Conservation (phyloP, 2,888 invertebrate genomes). For the Nomada lathburiana region DNA sequence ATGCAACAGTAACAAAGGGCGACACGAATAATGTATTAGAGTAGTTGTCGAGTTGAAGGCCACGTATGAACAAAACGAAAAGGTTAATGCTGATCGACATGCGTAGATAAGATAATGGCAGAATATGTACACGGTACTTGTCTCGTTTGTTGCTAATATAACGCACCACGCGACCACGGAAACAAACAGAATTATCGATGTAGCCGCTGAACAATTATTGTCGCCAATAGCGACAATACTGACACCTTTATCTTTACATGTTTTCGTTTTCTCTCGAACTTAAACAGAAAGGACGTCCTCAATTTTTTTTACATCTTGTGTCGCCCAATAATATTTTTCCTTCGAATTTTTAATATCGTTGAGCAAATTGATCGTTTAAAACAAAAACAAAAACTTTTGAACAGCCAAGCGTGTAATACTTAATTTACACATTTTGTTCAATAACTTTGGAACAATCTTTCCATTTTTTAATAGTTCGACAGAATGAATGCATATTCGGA, state of each 20-base stretch:
- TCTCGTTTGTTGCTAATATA: slow-evolving; percentile 10
- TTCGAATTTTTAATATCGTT: too few species aligned
- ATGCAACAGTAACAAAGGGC: neutral
- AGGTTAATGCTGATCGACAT: slow-evolving; percentile 61
- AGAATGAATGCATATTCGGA: slow-evolving; percentile 88
- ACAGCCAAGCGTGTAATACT: too few species aligned
- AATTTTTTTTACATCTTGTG: too few species aligned
- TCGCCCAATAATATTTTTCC: too few species aligned
- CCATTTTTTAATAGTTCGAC: slow-evolving; percentile 86
- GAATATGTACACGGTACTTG: slow-evolving; percentile 22
- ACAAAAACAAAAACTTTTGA: too few species aligned
- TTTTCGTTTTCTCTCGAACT: neutral
- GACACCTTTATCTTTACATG: neutral
- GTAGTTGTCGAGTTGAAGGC: slow-evolving; percentile 46
- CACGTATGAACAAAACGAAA: slow-evolving; percentile 44
- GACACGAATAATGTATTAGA: slow-evolving; percentile 51
- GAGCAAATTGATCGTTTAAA: too few species aligned
- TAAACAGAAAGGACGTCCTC: too few species aligned
- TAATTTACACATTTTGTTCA: neutral
- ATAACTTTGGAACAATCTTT: neutral
- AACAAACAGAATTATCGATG: slow-evolving; percentile 5
- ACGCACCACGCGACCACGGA: neutral
- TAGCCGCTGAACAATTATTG: neutral
- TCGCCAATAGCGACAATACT: neutral
- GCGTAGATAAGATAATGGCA: slow-evolving; percentile 68